Evolutionary conservation across 2,113 vertebrate genomes (phyloP), one percentile per base, ranked within the genome.

Genomic region (Corythoichthys intestinalis): DNA sequence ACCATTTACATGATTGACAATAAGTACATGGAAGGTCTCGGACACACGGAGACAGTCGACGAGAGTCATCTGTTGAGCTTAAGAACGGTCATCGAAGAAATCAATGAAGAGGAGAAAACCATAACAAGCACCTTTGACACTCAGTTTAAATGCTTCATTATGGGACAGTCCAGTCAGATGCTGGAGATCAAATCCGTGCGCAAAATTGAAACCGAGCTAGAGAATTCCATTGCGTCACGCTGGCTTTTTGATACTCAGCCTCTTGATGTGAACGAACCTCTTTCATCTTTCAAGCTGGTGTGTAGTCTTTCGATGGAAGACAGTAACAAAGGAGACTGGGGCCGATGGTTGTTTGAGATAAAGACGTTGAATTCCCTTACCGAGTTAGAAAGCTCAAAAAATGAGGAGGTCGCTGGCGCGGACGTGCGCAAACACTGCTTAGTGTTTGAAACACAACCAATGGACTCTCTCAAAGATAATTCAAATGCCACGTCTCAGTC

Each of bases 311-410:
- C 94, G 52, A 92, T 93, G 89, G 92, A 94, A 65, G 91, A 96
- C 87, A 94, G 82, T 59, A 72, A 78, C 72, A 91, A 90, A 65
- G 85, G 88, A 59, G 91, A 91, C 46, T 90, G 77, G 77, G 92
- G 92, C 72, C 93, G 94, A 83, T 93, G 92, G 93, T 74, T 97
- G 72, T 96, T 93, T 91, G 93, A 96, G 90, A 95, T 91, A 49
- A 92, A 94, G 69, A 92, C 93, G 35, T 72, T 94, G 37, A 92
- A 93, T 74, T 91, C 90, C 58, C 91, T 94, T 63, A 79, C 86
- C 34, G 88, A 94, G 34, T 91, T 90, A 85, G 90, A 94, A 67
- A 77, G 80, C 28, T 85, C 82, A 57, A 78, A 82, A 44, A 41
- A 44, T 13, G 83, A 93, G 79, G 89, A 88, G 63, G 88, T 94